Conservation (phyloP, 2,113 vertebrate species). For the Coregonus clupeaformis region DNA sequence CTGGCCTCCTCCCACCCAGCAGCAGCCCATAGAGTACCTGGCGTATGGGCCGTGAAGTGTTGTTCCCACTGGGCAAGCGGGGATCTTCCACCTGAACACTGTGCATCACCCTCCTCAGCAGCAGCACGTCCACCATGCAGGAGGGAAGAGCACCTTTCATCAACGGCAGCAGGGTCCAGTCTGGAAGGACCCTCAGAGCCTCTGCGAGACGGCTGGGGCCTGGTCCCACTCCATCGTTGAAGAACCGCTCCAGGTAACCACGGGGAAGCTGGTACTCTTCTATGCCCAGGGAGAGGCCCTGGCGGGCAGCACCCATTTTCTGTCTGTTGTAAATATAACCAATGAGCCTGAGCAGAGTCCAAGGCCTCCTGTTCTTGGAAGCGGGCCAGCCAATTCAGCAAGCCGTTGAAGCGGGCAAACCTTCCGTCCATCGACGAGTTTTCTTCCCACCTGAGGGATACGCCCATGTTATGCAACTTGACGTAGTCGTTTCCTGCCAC, state of each 20-base stretch:
- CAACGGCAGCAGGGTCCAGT: slow-evolving; percentile 71
- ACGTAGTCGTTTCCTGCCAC: slow-evolving; percentile 79
- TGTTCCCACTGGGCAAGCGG: slow-evolving; percentile 62
- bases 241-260: too few relatives aligned
- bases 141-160: slow-evolving; percentile 71
- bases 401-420: slow-evolving; percentile 55
- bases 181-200: slow-evolving; percentile 57
- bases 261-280: slow-evolving; percentile 72
- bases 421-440: slow-evolving; percentile 32
- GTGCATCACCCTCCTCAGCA: slow-evolving; percentile 62
- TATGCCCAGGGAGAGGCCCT: slow-evolving; percentile 60
- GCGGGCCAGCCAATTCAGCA: slow-evolving; percentile 77
- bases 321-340: slow-evolving; percentile 34
- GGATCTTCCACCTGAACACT: slow-evolving; percentile 74
- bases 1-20: slow-evolving; percentile 39
- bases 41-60: slow-evolving; percentile 72
- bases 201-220: slow-evolving; percentile 36
- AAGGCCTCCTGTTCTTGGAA: slow-evolving; percentile 71
- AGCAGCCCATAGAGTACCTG: slow-evolving; percentile 81
- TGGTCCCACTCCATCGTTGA: too few relatives aligned
- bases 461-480: slow-evolving; percentile 42
- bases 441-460: slow-evolving; percentile 24
- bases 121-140: slow-evolving; percentile 69
- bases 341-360: slow-evolving; percentile 38
- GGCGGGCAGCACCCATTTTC: slow-evolving; percentile 1